phyloP scores from a whole-genome alignment of 2,797 vertebrate species.

The Taeniopygia guttata region DNA sequence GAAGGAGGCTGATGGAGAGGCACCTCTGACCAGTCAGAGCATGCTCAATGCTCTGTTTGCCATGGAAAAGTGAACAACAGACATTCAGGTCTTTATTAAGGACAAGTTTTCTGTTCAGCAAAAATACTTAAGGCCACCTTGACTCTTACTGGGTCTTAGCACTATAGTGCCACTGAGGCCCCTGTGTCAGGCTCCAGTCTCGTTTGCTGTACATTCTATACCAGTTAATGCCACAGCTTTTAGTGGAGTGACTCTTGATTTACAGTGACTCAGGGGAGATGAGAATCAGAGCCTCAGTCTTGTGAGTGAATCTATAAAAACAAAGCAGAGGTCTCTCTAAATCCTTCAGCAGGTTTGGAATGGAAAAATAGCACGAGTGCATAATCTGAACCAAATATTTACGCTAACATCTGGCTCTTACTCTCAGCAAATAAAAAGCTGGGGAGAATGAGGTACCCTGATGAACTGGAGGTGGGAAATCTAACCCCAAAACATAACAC shows the following conservation, averaged over 20 bases:
- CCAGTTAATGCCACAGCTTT: not conserved
- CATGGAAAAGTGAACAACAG: not conserved
- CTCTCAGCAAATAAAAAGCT: slow-evolving; percentile 26
- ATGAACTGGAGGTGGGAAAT: not conserved
- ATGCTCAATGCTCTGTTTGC: not conserved
- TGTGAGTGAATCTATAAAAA: slow-evolving; percentile 10
- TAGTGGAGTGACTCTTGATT: not conserved
- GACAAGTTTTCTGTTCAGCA: not conserved
- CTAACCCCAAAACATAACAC: not conserved
- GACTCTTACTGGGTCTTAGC: not conserved
- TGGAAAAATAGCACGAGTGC: not conserved
- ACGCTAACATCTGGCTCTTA: not conserved
- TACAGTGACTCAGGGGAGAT: not conserved
- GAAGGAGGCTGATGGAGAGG: not conserved
- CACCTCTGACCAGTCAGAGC: not conserved
- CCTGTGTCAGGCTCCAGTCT: not conserved
- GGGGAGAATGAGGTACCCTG: not conserved
- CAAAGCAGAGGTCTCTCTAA: not conserved
- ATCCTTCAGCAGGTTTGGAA: slow-evolving; percentile 5
- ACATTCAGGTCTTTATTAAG: not conserved
- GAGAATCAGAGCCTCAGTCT: not conserved
- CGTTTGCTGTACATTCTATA: not conserved
- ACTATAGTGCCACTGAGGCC: not conserved
- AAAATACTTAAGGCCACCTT: not conserved
- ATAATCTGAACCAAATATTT: slow-evolving; percentile 31